A percentile compares a stretch with the other conserved stretches of the same genome.
phyloP scores from a whole-genome alignment of 2,888 invertebrate genomes.

The Beris chalybata region DNA sequence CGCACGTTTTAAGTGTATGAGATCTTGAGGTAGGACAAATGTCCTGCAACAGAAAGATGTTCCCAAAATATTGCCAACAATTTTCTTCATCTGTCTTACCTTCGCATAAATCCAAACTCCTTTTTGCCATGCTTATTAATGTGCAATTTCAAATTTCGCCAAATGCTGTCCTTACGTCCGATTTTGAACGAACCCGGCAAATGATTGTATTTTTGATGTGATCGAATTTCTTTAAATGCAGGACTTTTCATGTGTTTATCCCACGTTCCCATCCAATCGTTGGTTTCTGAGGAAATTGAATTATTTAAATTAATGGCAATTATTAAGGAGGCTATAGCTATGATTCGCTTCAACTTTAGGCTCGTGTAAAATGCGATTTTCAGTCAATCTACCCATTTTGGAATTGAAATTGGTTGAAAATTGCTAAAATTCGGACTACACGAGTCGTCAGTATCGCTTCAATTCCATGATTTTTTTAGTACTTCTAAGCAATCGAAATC shows the following conservation, averaged over 20 bases:
- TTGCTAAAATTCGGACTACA: conserved; percentile 47
- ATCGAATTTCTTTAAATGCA: conserved; percentile 80
- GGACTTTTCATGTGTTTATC: conserved; percentile 96
- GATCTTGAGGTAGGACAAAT: conserved; percentile 87
- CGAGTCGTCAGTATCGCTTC: background rate
- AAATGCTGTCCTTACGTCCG: conserved; percentile 93
- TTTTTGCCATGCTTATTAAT: conserved; percentile 59
- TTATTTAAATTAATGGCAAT: conserved; percentile 15
- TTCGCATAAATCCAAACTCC: conserved; percentile 90
- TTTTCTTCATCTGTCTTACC: conserved; percentile 39
- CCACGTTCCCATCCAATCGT: conserved; percentile 95
- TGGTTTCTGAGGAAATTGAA: conserved; percentile 64
- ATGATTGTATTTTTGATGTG: conserved; percentile 95
- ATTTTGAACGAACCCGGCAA: conserved; percentile 98
- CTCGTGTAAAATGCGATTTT: conserved; percentile 70
- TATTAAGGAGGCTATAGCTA: too few relatives aligned
- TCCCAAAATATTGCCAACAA: too few relatives aligned
- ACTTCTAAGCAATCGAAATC: conserved; percentile 84
- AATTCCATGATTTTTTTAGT: conserved; percentile 48
- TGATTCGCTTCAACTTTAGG: conserved; percentile 61
- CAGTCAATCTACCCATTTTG: conserved; percentile 76
- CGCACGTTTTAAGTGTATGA: conserved; percentile 76
- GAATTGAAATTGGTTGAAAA: conserved; percentile 66
- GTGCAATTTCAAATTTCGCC: conserved; percentile 74
- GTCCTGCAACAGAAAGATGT: conserved; percentile 60